These are phyloP conservation scores for Armadillidium nasatum DNA, from an alignment of 1,140 invertebrate genomes.

Conservation along the genomic window DNA sequence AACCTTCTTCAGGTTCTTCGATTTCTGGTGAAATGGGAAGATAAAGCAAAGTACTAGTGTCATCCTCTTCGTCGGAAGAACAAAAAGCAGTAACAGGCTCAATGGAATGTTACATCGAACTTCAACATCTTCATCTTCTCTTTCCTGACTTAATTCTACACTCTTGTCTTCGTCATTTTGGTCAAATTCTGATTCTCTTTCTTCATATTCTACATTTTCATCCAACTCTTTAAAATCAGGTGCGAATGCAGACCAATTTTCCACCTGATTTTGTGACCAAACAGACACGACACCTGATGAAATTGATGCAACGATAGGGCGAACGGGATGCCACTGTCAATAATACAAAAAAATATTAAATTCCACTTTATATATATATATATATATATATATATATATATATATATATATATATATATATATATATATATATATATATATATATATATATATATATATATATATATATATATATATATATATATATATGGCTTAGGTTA, in stretches of 20 bases:
- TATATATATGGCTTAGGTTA: too few species aligned
- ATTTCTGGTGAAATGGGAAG: constrained; percentile 94
- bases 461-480: background rate
- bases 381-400: too few species aligned
- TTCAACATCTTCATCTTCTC: constrained; percentile 81
- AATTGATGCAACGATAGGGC: constrained; percentile 84
- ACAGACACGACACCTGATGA: constrained; percentile 96
- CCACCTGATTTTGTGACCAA: constrained; percentile 97
- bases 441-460: constrained; percentile 3
- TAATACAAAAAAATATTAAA: too few species aligned
- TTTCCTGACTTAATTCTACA: constrained; percentile 69
- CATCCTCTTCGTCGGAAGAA: constrained; percentile 86
- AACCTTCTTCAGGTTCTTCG: constrained; percentile 76
- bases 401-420: too few species aligned
- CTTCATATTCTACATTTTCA: constrained; percentile 99
- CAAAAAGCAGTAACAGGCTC: constrained; percentile 84
- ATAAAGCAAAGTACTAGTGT: constrained; percentile 79
- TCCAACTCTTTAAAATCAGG: constrained; percentile 99
- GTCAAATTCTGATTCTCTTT: constrained; percentile 97
- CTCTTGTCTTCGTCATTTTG: constrained; percentile 91
- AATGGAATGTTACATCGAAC: constrained; percentile 43
- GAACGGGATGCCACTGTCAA: constrained; percentile 78
- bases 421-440: background rate
- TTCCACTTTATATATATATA: too few species aligned
- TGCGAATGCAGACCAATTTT: constrained; percentile 99